Conservation (phyloP, 2,113 vertebrate species). For the Pavo muticus region DNA sequence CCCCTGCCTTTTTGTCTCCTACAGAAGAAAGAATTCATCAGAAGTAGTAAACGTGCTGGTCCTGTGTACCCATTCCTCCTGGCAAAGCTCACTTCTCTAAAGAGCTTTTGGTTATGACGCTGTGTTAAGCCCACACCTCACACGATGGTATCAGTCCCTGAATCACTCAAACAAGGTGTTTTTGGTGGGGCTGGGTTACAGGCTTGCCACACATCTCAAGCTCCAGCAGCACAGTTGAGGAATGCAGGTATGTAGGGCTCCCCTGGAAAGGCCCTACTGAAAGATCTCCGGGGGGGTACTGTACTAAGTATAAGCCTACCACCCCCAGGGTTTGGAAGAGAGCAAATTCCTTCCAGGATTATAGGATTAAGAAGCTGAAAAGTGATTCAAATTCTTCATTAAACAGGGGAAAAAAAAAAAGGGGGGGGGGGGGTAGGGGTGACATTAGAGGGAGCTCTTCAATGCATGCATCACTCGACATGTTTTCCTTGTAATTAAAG, state of each 20-base stretch:
- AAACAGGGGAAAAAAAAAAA: constrained; percentile 58
- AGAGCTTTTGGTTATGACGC: not conserved
- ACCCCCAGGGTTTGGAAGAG: constrained; percentile 79
- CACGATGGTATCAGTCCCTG: not conserved
- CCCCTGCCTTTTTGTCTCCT: not conserved
- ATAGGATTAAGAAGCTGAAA: constrained; percentile 88
- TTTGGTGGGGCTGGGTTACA: not conserved
- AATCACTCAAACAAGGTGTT: not conserved
- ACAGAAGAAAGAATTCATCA: not conserved
- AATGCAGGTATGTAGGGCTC: constrained; percentile 48
- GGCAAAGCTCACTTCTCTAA: not conserved
- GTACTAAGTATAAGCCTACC: constrained; percentile 68
- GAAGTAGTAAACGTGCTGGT: not conserved
- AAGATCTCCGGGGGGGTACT: constrained; percentile 69
- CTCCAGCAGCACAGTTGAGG: not conserved
- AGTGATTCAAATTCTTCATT: constrained; percentile 88
- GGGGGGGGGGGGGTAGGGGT: constrained; percentile 9
- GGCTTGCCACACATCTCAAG: not conserved
- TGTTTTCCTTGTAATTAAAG: constrained; percentile 89
- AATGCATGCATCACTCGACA: constrained; percentile 72
- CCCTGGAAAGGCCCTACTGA: constrained; percentile 35
- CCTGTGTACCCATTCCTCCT: accelerated
- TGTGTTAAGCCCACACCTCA: not conserved
- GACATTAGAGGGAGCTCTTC: constrained; percentile 73
- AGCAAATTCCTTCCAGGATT: constrained; percentile 88